Base-by-base conservation (phyloP, 2,797 vertebrate genomes). In the Argya squamiceps region DNA sequence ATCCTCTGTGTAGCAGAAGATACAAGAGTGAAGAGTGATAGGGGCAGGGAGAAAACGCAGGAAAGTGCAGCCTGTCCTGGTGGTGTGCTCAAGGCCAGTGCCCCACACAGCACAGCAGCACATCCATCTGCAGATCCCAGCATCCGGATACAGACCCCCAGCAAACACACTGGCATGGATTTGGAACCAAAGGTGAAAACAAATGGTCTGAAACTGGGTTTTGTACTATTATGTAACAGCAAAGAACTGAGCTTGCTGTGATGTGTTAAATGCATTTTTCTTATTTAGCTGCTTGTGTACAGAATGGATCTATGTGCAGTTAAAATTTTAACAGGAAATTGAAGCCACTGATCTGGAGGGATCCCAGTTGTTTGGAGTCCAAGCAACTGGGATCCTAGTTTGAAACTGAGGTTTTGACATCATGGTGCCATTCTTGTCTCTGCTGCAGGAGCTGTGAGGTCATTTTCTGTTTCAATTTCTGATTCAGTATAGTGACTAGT, bases 21-120 rank as follows among this genome's bases (percentile, higher is more conserved):
- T 17, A 21, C 0, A 23, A 39, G 50, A 24, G 5, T 0, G 0
- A 26, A 12, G 43, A 32, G 39, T 1, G 3, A 16, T 10, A 50
- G 19, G 22, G 22, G 19, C 27, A 76, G 52, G 36, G 34, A 53
- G 74, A 50, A 44, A 29, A 27, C 24, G 41, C 0, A 8, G 37
- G 46, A 43, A 29, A 23, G 24, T 3, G 16, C 36, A 44, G 43
- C 59, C 41, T 58, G 53, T 64, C 24, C 49, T 53, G 21, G 11
- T 3, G 1, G 3, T 1, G 1, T 59, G n/a, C 19, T 68, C 4
- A 8, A 6, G 55, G 20, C 15, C 4, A 1, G 36, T 23, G n/a
- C 15, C 12, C 9, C 1, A 0, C 6, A 6, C 43, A 29, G 49
- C 2, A 2, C 50, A 29, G 73, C 39, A 2, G 18, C 1, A 2